phyloP scores from a whole-genome alignment of 2,888 invertebrate species.

The Abrostola tripartita region DNA sequence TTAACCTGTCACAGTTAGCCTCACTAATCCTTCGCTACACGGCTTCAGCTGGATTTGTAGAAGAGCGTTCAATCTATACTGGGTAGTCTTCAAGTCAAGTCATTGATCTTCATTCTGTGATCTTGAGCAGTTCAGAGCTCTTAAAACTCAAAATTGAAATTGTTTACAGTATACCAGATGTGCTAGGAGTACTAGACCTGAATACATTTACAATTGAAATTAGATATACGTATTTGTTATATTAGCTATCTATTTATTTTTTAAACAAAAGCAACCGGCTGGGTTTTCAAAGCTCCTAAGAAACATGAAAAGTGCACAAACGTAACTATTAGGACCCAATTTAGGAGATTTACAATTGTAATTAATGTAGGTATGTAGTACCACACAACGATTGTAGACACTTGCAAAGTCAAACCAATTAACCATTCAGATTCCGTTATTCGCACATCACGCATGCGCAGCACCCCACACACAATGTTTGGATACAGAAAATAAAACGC shows the following conservation, averaged over 20 bases:
- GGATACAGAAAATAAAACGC: slow-evolving; percentile 50
- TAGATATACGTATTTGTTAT: slow-evolving; percentile 13
- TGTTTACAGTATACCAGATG: too few relatives aligned
- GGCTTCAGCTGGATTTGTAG: too few relatives aligned
- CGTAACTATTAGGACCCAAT: slow-evolving; percentile 33
- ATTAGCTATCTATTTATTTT: slow-evolving; percentile 37
- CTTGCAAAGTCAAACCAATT: slow-evolving; percentile 15
- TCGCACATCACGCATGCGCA: slow-evolving; percentile 16
- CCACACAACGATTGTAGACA: neutral
- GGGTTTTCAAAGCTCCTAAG: slow-evolving; percentile 33
- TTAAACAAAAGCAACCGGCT: slow-evolving; percentile 31
- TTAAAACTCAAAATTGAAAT: too few relatives aligned
- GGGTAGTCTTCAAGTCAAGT: too few relatives aligned
- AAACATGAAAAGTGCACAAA: slow-evolving; percentile 30
- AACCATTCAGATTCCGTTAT: slow-evolving; percentile 22
- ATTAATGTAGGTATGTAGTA: too few relatives aligned
- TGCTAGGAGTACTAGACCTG: neutral
- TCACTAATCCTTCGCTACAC: too few relatives aligned
- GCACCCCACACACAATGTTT: slow-evolving; percentile 27
- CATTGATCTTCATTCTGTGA: too few relatives aligned
- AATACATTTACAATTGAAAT: slow-evolving; percentile 21
- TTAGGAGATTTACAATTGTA: slow-evolving; percentile 8
- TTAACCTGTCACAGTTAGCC: too few relatives aligned
- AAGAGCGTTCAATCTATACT: too few relatives aligned
- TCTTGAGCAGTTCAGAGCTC: too few relatives aligned